Evolutionary conservation across 2,113 vertebrate genomes (phyloP).

Genomic region (Neodon shergylaensis): DNA sequence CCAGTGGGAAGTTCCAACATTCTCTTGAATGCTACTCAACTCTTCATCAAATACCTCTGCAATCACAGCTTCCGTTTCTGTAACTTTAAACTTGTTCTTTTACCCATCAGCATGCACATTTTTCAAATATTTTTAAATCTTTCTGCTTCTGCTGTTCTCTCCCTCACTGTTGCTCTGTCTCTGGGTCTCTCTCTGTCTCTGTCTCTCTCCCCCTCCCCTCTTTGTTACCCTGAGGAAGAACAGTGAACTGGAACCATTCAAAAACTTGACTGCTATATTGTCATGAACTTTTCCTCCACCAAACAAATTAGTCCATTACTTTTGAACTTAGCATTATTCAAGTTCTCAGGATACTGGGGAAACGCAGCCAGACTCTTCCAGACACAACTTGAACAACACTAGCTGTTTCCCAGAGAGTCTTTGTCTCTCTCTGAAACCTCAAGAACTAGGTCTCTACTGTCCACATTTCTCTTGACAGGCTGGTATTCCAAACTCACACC

Average conservation of each 20-base stretch:
- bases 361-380: not conserved
- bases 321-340: not conserved
- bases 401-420: not conserved
- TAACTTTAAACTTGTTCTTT: not conserved
- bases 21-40: not conserved
- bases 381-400: not conserved
- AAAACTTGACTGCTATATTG: not conserved
- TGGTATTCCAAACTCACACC: not conserved
- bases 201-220: not conserved
- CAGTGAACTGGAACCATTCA: not conserved
- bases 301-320: not conserved
- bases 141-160: not conserved
- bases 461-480: not conserved
- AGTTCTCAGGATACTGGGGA: not conserved
- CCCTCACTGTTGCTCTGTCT: not conserved
- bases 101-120: not conserved
- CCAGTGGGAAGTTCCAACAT: not conserved
- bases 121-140: not conserved
- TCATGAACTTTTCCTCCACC: not conserved
- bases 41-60: not conserved
- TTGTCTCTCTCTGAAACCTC: not conserved
- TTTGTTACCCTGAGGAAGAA: not conserved
- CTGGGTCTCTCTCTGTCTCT: not conserved
- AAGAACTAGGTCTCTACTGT: not conserved
- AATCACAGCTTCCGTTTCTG: not conserved